Conservation (phyloP, 2,113 vertebrate genomes). For the Anoura caudifer region DNA sequence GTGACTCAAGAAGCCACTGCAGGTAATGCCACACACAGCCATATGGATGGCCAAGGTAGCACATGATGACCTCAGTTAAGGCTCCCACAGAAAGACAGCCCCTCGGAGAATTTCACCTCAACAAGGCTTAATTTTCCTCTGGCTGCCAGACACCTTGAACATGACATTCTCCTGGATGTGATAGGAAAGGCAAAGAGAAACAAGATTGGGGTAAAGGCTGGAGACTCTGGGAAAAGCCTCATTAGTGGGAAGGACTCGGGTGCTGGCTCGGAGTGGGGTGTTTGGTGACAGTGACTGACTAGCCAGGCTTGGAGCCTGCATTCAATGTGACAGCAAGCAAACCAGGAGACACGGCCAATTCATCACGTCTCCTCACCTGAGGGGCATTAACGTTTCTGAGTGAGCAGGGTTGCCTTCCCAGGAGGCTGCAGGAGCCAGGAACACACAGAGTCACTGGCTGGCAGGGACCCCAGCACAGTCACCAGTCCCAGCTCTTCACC, state of each 20-base stretch:
- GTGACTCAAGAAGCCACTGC: background rate
- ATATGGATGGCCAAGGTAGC: rapidly evolving
- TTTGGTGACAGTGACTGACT: background rate
- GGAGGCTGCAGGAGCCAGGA: background rate
- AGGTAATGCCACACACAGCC: too few relatives aligned
- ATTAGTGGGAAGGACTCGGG: background rate
- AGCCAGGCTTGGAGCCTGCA: background rate
- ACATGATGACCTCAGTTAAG: background rate
- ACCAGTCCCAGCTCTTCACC: background rate
- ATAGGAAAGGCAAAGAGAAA: background rate
- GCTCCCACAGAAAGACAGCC: background rate
- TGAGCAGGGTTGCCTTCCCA: background rate
- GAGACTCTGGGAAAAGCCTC: background rate
- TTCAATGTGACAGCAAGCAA: background rate
- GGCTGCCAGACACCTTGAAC: background rate
- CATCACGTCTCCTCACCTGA: background rate
- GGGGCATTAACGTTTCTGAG: background rate
- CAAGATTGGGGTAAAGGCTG: background rate
- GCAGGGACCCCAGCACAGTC: background rate
- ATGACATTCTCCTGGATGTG: background rate
- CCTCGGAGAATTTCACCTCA: background rate
- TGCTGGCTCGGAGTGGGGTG: background rate
- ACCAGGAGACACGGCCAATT: background rate
- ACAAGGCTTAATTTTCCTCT: background rate
- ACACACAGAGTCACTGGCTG: background rate